A percentile compares a stretch with the other conserved stretches of the same genome.
Evolutionary conservation across 1,140 invertebrate species (phyloP).

Genomic region (Brachionus manjavacas): DNA sequence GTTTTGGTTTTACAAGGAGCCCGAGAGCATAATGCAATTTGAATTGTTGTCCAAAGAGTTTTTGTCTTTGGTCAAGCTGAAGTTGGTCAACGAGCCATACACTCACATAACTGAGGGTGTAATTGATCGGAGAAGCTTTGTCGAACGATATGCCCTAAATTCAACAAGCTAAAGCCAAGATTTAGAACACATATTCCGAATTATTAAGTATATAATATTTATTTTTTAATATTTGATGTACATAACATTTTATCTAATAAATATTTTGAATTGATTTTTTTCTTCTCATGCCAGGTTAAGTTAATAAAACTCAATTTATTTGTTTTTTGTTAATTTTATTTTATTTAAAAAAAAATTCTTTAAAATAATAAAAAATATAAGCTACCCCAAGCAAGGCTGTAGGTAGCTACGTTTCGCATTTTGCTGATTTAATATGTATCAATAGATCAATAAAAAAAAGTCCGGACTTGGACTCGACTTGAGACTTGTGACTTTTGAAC

Average conservation of each 20-base stretch:
- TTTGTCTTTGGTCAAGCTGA: constrained; percentile 1
- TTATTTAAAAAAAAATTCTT: too few relatives aligned
- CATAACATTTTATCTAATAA: background rate
- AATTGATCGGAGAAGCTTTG: constrained; percentile 26
- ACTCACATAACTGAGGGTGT: constrained; percentile 17
- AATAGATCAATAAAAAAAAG: too few relatives aligned
- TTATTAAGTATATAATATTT: background rate
- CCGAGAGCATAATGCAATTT: constrained; percentile 89
- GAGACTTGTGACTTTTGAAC: too few relatives aligned
- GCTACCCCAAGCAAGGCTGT: too few relatives aligned
- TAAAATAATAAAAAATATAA: too few relatives aligned
- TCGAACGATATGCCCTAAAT: background rate
- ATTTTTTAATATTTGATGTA: background rate
- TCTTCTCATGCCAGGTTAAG: too few relatives aligned
- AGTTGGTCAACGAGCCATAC: constrained; percentile 1
- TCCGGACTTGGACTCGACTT: too few relatives aligned
- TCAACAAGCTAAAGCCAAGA: background rate
- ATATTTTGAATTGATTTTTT: background rate
- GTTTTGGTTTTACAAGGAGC: constrained; percentile 83
- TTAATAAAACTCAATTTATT: too few relatives aligned
- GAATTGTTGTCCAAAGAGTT: constrained; percentile 28
- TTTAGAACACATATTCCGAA: background rate
- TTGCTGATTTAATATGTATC: too few relatives aligned
- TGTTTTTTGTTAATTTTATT: too few relatives aligned
- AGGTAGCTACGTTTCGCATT: too few relatives aligned